phyloP scores from a whole-genome alignment of 2,113 vertebrate genomes.

The Antechinus flavipes region DNA sequence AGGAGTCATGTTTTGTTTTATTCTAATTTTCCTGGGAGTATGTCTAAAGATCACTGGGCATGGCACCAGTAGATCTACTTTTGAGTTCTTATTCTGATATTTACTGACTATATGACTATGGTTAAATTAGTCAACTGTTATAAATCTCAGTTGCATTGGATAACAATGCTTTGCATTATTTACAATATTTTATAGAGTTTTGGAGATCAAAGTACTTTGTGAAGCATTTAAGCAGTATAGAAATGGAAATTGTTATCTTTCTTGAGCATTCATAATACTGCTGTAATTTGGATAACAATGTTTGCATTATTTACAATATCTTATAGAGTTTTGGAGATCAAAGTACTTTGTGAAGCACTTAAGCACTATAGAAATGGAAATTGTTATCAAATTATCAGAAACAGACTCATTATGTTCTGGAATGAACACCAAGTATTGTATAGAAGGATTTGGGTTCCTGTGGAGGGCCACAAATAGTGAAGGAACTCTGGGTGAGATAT shows the following conservation, averaged over 20 bases:
- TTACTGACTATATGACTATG: background rate
- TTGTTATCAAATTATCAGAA: background rate
- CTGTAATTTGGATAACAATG: background rate
- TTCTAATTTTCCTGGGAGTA: background rate
- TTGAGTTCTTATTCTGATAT: background rate
- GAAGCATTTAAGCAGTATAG: background rate
- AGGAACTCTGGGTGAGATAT: too few relatives aligned
- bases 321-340: background rate
- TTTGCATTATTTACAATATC: background rate
- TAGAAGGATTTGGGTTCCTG: too few relatives aligned
- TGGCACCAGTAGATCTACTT: background rate
- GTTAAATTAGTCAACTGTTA: background rate
- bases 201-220: background rate
- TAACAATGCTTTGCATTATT: background rate
- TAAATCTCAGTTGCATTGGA: background rate
- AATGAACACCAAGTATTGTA: too few relatives aligned
- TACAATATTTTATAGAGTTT: background rate
- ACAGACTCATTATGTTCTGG: background rate
- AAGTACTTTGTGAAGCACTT: background rate
- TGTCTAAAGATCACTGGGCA: background rate
- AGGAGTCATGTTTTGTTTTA: background rate
- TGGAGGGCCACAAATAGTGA: too few relatives aligned
- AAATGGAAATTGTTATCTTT: background rate
- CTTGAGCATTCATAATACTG: background rate
- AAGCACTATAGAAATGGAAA: background rate